Percentiles rank a stretch among this genome's conserved stretches.
Evolutionary conservation across 37 sponge, comb jelly and placozoan species (phyloP).

Genomic region (Axinella damicornis): DNA sequence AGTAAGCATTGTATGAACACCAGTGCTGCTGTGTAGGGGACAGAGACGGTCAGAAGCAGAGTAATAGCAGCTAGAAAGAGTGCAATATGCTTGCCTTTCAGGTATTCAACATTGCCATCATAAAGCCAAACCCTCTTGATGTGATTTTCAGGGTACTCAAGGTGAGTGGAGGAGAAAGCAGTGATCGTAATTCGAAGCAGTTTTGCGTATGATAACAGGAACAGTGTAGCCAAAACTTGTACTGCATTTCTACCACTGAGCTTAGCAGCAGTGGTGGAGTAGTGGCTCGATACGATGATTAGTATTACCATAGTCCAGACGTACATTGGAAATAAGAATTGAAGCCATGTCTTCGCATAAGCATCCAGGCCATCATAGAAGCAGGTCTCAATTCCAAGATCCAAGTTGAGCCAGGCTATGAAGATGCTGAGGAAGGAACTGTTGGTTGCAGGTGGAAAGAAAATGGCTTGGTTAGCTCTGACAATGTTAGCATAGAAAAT

Average conservation of each 20-base stretch:
- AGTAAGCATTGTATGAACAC: too few species aligned
- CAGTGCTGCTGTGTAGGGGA: background rate
- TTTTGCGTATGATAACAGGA: constrained; percentile 9
- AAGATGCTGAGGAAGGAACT: background rate
- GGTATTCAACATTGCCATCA: constrained; percentile 41
- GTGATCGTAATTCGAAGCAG: background rate
- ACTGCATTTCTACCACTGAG: constrained; percentile 7
- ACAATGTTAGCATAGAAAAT: constrained; percentile 41
- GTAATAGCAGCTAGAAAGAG: background rate
- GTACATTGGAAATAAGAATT: constrained; percentile 11
- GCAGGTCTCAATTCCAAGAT: constrained; percentile 15
- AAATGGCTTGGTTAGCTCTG: background rate
- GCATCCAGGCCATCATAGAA: constrained; percentile 36
- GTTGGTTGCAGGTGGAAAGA: background rate
- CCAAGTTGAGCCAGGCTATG: constrained; percentile 25
- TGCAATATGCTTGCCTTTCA: background rate
- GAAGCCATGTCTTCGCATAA: constrained; percentile 1
- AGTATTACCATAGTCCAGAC: background rate
- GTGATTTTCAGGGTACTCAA: too few species aligned
- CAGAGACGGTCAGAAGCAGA: background rate
- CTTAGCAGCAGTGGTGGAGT: background rate
- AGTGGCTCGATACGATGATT: background rate
- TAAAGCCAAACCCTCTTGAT: constrained; percentile 4
- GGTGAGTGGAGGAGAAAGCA: too few species aligned
- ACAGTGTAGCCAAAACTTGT: constrained; percentile 22